Evolutionary conservation across 2,888 invertebrate genomes (phyloP).

Genomic region (Agapostemon virescens): DNA sequence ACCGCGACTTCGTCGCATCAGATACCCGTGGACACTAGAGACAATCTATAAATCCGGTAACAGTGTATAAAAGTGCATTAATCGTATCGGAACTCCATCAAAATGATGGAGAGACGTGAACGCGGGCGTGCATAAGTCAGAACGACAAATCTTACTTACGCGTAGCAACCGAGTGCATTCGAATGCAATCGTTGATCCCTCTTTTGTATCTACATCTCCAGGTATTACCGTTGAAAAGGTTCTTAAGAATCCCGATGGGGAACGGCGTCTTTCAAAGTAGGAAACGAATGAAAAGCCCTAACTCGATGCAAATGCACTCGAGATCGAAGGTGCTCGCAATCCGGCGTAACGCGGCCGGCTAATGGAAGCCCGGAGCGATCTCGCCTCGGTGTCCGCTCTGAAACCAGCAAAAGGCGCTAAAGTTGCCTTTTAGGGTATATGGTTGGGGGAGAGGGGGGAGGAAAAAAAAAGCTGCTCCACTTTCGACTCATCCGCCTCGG

Average conservation of each 20-base stretch:
- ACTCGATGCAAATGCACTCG: slow-evolving; percentile 38
- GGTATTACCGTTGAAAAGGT: background rate
- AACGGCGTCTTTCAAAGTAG: background rate
- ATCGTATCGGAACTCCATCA: background rate
- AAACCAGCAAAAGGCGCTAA: slow-evolving; percentile 44
- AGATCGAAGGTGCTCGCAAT: slow-evolving; percentile 40
- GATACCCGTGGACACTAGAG: no score
- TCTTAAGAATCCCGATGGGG: background rate
- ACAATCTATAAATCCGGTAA: no score
- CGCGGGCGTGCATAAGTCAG: background rate
- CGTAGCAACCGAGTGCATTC: background rate
- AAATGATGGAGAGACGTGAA: background rate
- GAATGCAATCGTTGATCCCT: slow-evolving; percentile 12
- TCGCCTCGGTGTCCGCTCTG: slow-evolving; percentile 33
- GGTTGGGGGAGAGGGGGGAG: background rate
- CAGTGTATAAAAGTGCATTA: background rate
- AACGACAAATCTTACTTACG: background rate
- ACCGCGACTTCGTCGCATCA: no score
- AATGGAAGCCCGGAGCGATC: slow-evolving; percentile 37
- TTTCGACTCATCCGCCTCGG: slow-evolving; percentile 38
- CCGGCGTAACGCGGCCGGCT: slow-evolving; percentile 24
- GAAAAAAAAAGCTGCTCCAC: slow-evolving; percentile 48
- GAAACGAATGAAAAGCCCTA: slow-evolving; percentile 3
- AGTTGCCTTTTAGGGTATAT: slow-evolving; percentile 45
- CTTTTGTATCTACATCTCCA: slow-evolving; percentile 9